Percentiles rank a stretch among this genome's conserved stretches.
These are phyloP conservation scores for Antigone vipio DNA, from an alignment of 2,113 vertebrate genomes.

Conservation along the genomic window DNA sequence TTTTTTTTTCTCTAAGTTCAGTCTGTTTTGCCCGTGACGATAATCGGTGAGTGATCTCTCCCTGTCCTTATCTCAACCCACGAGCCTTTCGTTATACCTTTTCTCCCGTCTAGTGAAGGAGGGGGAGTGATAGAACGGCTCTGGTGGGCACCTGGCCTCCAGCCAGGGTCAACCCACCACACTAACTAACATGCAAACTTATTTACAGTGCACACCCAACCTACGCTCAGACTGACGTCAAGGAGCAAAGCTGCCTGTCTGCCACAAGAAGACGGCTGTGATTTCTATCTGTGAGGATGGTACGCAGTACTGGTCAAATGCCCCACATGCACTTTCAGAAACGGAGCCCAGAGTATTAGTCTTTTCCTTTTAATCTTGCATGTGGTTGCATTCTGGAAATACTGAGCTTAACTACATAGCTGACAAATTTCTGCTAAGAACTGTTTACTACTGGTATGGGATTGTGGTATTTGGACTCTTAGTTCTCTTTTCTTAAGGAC, in stretches of 20 bases:
- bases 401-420: not conserved
- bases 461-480: not conserved
- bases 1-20: no score
- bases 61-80: no score
- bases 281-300: not conserved
- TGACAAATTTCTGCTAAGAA: not conserved
- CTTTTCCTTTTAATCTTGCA: not conserved
- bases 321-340: not conserved
- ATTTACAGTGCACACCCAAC: not conserved
- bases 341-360: not conserved
- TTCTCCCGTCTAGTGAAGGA: no score
- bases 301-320: not conserved
- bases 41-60: no score
- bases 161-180: no score
- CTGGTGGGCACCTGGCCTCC: no score
- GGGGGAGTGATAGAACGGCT: no score
- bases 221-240: rapidly evolving
- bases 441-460: not conserved
- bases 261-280: not conserved
- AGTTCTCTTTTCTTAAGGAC: not conserved
- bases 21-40: no score
- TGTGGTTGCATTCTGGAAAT: not conserved
- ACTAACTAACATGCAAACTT: not conserved
- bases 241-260: not conserved
- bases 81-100: no score